phyloP scores from a whole-genome alignment of 2,113 vertebrate genomes.

The Bostrychus sinensis region DNA sequence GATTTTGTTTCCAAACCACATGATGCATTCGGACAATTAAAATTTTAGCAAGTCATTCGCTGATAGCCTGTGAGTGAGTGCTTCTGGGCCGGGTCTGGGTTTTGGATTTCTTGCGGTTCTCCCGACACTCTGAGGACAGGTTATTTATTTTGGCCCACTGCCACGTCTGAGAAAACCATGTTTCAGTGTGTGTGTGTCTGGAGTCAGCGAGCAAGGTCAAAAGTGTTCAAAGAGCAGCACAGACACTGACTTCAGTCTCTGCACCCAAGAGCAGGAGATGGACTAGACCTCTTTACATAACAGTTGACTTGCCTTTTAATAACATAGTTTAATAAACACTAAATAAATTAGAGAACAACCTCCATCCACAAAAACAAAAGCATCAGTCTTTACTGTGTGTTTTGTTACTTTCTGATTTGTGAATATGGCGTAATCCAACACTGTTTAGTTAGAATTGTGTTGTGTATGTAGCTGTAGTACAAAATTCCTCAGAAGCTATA shows the following conservation, averaged over 20 bases:
- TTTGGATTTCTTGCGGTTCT: conserved; percentile 83
- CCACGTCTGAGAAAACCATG: conserved; percentile 63
- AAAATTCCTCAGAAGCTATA: no score
- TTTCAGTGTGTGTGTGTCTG: conserved; percentile 73
- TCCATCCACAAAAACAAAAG: no score
- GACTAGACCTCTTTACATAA: no score
- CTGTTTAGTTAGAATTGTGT: no score
- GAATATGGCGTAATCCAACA: no score
- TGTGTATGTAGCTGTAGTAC: no score
- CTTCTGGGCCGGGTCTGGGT: conserved; percentile 67
- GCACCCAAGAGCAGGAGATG: no score
- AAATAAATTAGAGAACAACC: no score
- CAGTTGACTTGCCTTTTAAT: no score
- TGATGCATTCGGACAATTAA: conserved; percentile 86
- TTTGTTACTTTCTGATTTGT: no score
- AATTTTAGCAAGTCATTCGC: conserved; percentile 84
- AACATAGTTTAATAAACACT: no score
- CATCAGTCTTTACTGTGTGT: no score
- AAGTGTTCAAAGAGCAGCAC: conserved; percentile 49
- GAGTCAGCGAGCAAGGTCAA: conserved; percentile 69
- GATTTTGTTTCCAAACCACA: conserved; percentile 80
- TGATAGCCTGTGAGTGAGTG: conserved; percentile 77
- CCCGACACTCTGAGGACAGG: conserved; percentile 75
- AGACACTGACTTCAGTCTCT: conserved; percentile 23
- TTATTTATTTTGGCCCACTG: conserved; percentile 74